A percentile compares a stretch with the other conserved stretches of the same genome.
These are phyloP conservation scores for Mobula hypostoma DNA, from an alignment of 2,113 vertebrate genomes.

Conservation along the genomic window DNA sequence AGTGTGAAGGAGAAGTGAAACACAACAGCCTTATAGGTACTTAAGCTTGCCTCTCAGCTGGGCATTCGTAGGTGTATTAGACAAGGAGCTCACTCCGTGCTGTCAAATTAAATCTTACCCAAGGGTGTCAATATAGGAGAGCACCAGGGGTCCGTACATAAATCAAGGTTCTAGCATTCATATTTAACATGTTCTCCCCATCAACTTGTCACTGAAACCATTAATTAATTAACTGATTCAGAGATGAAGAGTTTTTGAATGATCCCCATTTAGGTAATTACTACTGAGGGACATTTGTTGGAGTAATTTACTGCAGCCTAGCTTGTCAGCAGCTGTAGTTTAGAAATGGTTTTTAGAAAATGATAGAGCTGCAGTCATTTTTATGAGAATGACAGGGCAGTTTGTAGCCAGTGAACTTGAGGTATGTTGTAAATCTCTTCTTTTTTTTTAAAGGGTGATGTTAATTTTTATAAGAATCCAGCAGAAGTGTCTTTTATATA, in stretches of 20 bases:
- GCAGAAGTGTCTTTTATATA: slow-evolving; percentile 29
- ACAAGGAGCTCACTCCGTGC: slow-evolving; percentile 31
- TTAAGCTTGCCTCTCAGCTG: slow-evolving; percentile 37
- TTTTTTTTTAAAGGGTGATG: slow-evolving; percentile 30
- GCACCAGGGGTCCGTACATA: slow-evolving; percentile 66
- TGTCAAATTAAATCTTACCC: slow-evolving; percentile 38
- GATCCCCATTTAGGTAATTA: slow-evolving; percentile 96
- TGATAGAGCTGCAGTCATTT: slow-evolving; percentile 36
- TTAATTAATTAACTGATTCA: slow-evolving; percentile 99
- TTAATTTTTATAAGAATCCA: slow-evolving; percentile 23
- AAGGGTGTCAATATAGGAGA: slow-evolving; percentile 40
- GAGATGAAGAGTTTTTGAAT: slow-evolving; percentile 98
- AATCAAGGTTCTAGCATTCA: slow-evolving; percentile 83
- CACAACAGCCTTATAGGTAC: slow-evolving; percentile 38
- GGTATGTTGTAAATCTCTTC: slow-evolving; percentile 36
- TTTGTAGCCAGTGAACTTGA: slow-evolving; percentile 34
- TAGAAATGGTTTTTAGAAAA: slow-evolving; percentile 43
- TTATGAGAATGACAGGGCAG: slow-evolving; percentile 37
- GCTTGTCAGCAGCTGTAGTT: slow-evolving; percentile 58
- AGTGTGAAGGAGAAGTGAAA: slow-evolving; percentile 38
- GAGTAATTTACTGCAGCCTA: slow-evolving; percentile 65
- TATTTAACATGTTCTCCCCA: slow-evolving; percentile 95
- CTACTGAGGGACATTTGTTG: slow-evolving; percentile 86
- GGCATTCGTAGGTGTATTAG: slow-evolving; percentile 37
- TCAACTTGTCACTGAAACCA: slow-evolving; percentile 96